Evolutionary conservation across 2,888 invertebrate genomes (phyloP).

Genomic region (Platerodrilus igneus): DNA sequence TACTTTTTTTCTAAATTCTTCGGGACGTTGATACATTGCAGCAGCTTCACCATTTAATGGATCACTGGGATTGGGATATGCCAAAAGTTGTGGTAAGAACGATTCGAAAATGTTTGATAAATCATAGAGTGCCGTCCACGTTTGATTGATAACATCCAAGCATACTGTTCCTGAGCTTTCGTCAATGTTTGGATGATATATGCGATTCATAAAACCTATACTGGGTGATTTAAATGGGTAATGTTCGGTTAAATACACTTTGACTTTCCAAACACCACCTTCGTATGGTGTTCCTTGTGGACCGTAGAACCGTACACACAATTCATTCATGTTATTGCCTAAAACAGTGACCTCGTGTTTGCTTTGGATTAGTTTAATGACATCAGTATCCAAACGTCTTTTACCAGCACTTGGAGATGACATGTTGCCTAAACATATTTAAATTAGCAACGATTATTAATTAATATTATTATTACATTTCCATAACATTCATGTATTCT

Average conservation of each 20-base stretch:
- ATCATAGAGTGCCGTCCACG: constrained; percentile 99
- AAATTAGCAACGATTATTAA: no score
- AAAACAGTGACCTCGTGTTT: constrained; percentile 99
- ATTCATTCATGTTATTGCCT: constrained; percentile 97
- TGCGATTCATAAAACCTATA: constrained; percentile 99
- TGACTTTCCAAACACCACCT: constrained; percentile 98
- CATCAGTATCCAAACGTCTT: constrained; percentile 99
- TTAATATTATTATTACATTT: no score
- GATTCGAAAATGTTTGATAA: constrained; percentile 99
- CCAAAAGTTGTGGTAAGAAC: constrained; percentile 97
- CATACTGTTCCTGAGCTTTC: constrained; percentile 99
- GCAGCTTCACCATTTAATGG: constrained; percentile 99
- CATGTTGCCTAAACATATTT: no score
- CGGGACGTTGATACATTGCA: constrained; percentile 98
- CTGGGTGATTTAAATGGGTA: constrained; percentile 99
- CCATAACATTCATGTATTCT: no score
- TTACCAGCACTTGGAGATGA: constrained; percentile 99
- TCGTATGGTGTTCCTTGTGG: constrained; percentile 98
- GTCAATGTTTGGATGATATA: constrained; percentile 99
- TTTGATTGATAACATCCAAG: constrained; percentile 98
- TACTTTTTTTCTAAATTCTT: constrained; percentile 99
- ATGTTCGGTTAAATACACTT: constrained; percentile 97
- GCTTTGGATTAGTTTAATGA: constrained; percentile 98
- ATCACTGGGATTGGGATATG: constrained; percentile 96
- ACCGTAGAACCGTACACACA: constrained; percentile 99